These are phyloP conservation scores for Exephanes ischioxanthus DNA, from an alignment of 2,888 invertebrate species.

Conservation along the genomic window DNA sequence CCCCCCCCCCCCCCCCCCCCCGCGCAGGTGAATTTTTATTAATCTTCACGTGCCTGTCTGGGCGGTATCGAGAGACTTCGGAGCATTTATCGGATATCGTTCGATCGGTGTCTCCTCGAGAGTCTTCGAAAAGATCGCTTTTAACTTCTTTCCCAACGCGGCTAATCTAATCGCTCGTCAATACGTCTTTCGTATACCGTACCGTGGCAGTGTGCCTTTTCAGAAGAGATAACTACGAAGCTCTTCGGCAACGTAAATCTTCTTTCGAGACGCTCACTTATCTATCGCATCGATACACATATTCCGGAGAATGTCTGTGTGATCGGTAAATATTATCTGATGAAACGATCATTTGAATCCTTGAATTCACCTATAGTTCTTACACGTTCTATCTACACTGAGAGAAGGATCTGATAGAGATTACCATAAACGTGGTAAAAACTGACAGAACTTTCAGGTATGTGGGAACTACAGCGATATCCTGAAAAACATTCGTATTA, in stretches of 20 bases:
- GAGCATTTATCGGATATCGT: slow-evolving; percentile 23
- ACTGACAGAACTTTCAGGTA: too few species aligned
- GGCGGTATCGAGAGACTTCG: slow-evolving; percentile 3
- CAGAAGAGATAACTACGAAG: slow-evolving; percentile 62
- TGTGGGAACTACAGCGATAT: too few species aligned
- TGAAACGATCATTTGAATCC: slow-evolving; percentile 34
- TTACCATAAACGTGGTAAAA: too few species aligned
- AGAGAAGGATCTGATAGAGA: too few species aligned
- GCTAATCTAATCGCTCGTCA: slow-evolving; percentile 60
- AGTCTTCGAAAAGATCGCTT: slow-evolving; percentile 40
- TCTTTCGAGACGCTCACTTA: slow-evolving; percentile 47
- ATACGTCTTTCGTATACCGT: slow-evolving; percentile 57
- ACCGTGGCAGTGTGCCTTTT: slow-evolving; percentile 33
- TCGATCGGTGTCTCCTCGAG: slow-evolving; percentile 33
- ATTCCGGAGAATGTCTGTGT: slow-evolving; percentile 28
- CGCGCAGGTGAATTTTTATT: slow-evolving; percentile 1
- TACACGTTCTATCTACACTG: background rate
- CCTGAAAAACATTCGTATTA: background rate
- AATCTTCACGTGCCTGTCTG: background rate
- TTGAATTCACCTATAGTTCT: background rate
- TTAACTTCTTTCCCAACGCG: slow-evolving; percentile 11
- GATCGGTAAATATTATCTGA: slow-evolving; percentile 45
- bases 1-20: too few species aligned
- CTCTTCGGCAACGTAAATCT: slow-evolving; percentile 60
- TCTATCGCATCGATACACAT: slow-evolving; percentile 58